Evolutionary conservation across 2,888 invertebrate species (phyloP).

Genomic region (Aporophyla lueneburgensis): DNA sequence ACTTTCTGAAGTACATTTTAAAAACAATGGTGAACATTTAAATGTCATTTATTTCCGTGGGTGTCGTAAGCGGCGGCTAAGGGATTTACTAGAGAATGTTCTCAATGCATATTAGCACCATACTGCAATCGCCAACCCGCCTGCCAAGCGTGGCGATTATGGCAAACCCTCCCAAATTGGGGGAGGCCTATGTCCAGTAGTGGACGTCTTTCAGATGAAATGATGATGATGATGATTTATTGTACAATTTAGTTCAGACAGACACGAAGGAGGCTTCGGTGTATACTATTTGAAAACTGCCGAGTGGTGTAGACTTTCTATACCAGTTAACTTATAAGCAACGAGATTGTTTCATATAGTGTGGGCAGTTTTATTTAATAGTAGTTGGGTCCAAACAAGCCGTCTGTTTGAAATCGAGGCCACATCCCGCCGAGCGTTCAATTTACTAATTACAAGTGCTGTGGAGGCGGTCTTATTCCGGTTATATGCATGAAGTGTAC

Average conservation of each 20-base stretch:
- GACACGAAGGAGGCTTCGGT: background rate
- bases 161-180: too few species aligned
- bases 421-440: background rate
- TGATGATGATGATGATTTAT: too few species aligned
- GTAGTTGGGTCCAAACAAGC: background rate
- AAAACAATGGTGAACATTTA: too few species aligned
- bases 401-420: background rate
- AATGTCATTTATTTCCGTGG: too few species aligned
- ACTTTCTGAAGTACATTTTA: too few species aligned
- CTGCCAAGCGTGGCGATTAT: too few species aligned
- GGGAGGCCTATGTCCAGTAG: too few species aligned
- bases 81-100: too few species aligned
- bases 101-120: too few species aligned
- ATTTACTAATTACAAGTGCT: conserved; percentile 5
- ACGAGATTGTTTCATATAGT: background rate
- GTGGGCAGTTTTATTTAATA: background rate
- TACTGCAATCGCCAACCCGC: too few species aligned
- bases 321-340: background rate
- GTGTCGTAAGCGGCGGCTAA: too few species aligned
- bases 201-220: too few species aligned
- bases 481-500: background rate
- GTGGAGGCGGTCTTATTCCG: background rate
- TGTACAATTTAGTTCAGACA: background rate
- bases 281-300: background rate
- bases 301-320: background rate